A percentile compares a stretch with the other conserved stretches of the same genome.
These are phyloP conservation scores for Caenorhabditis sp. DNA, from an alignment of 2,888 invertebrate species.

Conservation along the genomic window DNA sequence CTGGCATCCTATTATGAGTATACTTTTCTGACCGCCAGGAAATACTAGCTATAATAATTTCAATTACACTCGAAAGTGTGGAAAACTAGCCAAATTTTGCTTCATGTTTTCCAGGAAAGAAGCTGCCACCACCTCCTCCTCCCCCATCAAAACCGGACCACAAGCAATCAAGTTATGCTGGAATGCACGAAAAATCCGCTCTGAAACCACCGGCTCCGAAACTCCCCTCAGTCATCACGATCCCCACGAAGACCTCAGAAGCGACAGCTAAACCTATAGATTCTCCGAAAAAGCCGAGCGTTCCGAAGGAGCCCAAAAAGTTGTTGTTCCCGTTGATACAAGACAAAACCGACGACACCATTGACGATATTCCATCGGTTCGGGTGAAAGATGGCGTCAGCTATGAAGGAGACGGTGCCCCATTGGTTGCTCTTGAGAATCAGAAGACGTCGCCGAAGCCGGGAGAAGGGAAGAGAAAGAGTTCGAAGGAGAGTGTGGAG, in stretches of 20 bases:
- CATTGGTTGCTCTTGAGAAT: neutral
- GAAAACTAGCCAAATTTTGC: neutral
- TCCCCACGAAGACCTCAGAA: neutral
- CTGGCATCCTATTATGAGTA: too few species aligned
- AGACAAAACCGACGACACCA: slow-evolving; percentile 25
- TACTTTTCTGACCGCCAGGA: too few species aligned
- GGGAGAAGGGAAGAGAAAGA: slow-evolving; percentile 13
- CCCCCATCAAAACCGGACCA: neutral
- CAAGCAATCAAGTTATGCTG: slow-evolving; percentile 1
- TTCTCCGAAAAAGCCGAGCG: neutral
- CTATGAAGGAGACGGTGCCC: slow-evolving; percentile 10
- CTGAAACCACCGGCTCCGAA: neutral
- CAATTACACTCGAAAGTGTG: neutral
- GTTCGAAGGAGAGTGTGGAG: neutral
- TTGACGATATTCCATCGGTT: slow-evolving; percentile 34
- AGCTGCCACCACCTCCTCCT: neutral
- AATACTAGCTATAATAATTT: too few species aligned
- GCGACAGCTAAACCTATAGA: neutral
- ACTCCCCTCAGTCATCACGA: slow-evolving; percentile 3
- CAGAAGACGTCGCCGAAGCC: neutral
- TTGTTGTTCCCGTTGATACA: neutral
- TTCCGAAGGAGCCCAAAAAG: too few species aligned
- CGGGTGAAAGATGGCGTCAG: neutral
- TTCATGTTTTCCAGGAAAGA: neutral
- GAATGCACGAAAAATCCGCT: neutral